Base-by-base conservation (phyloP, 2,113 vertebrate genomes). In the Dermatemys mawii region DNA sequence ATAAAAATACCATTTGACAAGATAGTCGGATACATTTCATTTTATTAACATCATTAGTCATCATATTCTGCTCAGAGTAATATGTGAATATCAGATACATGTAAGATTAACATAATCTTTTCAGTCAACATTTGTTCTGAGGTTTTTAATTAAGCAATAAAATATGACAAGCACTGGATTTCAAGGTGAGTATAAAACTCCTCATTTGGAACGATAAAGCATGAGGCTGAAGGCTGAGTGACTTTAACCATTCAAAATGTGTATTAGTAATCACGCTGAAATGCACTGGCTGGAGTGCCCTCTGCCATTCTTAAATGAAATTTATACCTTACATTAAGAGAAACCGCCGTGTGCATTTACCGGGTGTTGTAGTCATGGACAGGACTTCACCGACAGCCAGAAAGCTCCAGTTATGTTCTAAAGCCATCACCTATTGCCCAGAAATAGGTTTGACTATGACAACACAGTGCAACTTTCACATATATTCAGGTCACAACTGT, bases 81-180 rank as follows among this genome's bases (percentile, higher is more conserved):
- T 94, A 95, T 32, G 38, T 90, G 95, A 91, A 93, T 92, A 93
- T 90, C 91, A 90, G 83, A 83, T 93, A 90, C 48, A 70, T 84
- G 41, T 78, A 90, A 88, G 88, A 96, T 96, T 94, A 94, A 80
- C 91, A 95, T 96, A 93, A 91, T 94, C 93, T 96, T 94, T 96
- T 91, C 90, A 95, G 94, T 96, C 91, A 95, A 96, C 95, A 92
- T 93, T 94, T 96, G 94, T 97, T 97, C 11, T 70, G 44, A 89
- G 88, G 35, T 92, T 96, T 97, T 97, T 97, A 96, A 97, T 96
- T 97, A 97, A 95, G 91, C 76, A 85, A 27, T 93, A 96, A 93
- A 92, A 91, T 60, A 87, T 92, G 95, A 93, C 91, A 95, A 90
- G 90, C 63, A 60, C 35, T 82, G 81, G 75, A 78, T 95, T 90